Evolutionary conservation across 1,140 invertebrate species (phyloP), one percentile per base, ranked within the genome.

Genomic region (Vanessa tameamea): DNA sequence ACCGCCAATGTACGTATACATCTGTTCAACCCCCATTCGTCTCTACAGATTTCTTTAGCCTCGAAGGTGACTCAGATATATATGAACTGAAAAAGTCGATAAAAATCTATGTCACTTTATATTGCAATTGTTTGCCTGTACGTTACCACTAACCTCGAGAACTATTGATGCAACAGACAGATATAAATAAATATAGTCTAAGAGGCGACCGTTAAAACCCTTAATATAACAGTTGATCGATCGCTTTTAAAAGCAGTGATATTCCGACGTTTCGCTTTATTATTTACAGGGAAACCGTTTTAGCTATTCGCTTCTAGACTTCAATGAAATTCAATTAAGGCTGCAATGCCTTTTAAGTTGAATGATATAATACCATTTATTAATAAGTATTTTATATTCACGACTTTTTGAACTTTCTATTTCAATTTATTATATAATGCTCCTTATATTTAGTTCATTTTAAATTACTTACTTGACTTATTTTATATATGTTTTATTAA

Each of bases 221-320:
- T 53, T 53, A 53, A n/a, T 53, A n/a, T 5, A 53, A n/a, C n/a
- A n/a, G 50, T 53, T 51, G 50, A 53, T 53, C 50, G 50, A 16
- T 16, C 8, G 50, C 50, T 53, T 53, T 53, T 8, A 53, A 50
- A 53, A 1, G 50, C 50, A 53, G 50, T 53, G 50, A 53, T 47
- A 48, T 59, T 69, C 43, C 26, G 37, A 43, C 16, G 53, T 47
- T 69, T 69, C 37, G 8, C 31, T 69, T 69, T 55, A 37, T 47
- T 69, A 69, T 48, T 66, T 61, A 73, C 47, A 57, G 71, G 55
- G 14, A 67, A 68, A 59, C 55, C 53, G 66, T 68, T 68, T 68
- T 59, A 68, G 66, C 53, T 57, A 57, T 57, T 57, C 66, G 26
- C 66, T 53, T 57, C 50, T 37, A 68, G 53, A 55, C 43, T 57